Conservation (phyloP, 2,888 invertebrate species). For the Caenorhabditis sinica region DNA sequence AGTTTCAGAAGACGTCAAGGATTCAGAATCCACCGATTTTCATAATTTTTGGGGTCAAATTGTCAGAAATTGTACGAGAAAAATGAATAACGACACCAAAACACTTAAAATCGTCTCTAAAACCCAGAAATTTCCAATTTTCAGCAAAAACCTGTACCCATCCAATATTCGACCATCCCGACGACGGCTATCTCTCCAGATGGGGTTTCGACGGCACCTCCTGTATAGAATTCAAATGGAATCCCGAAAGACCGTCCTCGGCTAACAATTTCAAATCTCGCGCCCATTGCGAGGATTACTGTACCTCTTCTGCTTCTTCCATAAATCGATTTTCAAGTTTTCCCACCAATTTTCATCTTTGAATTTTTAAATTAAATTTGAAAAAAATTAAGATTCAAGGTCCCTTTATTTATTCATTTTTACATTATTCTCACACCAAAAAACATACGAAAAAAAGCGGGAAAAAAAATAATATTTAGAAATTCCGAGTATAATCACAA, state of each 20-base stretch:
- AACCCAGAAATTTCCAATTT: slow-evolving; percentile 29
- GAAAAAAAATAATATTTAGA: not conserved
- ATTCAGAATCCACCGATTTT: not conserved
- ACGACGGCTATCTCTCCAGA: slow-evolving; percentile 74
- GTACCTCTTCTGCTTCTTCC: slow-evolving; percentile 54
- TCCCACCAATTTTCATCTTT: slow-evolving; percentile 43
- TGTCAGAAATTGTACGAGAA: not conserved
- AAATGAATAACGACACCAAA: not conserved
- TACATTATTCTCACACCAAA: slow-evolving; percentile 15
- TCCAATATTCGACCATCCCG: slow-evolving; percentile 74
- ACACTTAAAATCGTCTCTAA: not conserved
- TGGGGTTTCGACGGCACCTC: slow-evolving; percentile 78
- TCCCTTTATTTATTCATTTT: slow-evolving; percentile 3
- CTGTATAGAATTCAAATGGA: slow-evolving; percentile 78
- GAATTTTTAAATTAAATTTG: slow-evolving; percentile 1
- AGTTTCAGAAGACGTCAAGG: not conserved
- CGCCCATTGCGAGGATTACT: slow-evolving; percentile 77
- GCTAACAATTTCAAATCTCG: slow-evolving; percentile 78
- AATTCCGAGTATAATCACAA: slow-evolving; percentile 2
- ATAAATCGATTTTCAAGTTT: slow-evolving; percentile 40
- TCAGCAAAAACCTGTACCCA: slow-evolving; percentile 74
- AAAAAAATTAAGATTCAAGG: not conserved
- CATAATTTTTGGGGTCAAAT: not conserved
- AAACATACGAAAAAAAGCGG: too few species aligned
- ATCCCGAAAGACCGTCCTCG: slow-evolving; percentile 75